Conservation (phyloP, 2,113 vertebrate species). For the Aviceda subcristata region DNA sequence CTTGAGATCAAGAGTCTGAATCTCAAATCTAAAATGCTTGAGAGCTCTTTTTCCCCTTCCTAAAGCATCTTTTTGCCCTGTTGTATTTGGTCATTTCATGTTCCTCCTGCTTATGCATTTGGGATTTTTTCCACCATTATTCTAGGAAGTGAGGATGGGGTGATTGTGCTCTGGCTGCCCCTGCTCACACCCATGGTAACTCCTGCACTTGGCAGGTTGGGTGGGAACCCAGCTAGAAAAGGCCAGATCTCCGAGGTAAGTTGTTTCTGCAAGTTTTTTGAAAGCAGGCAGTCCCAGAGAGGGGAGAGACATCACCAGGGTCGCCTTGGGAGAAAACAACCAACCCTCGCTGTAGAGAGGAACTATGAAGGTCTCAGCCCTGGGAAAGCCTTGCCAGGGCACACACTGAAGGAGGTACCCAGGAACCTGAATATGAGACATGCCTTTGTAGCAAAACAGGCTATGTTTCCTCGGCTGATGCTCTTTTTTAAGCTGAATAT, state of each 20-base stretch:
- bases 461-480: neutral
- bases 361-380: neutral
- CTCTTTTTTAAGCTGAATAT: neutral
- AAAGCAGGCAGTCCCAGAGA: neutral
- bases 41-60: neutral
- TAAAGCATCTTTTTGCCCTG: neutral
- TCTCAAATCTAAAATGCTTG: neutral
- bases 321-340: neutral
- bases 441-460: neutral
- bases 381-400: neutral
- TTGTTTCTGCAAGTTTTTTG: neutral
- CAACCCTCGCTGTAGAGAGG: neutral
- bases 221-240: neutral
- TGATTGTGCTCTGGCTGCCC: neutral
- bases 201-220: neutral
- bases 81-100: neutral
- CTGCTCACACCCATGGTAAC: neutral
- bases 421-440: neutral
- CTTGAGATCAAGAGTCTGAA: neutral
- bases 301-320: neutral
- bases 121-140: neutral
- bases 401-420: neutral
- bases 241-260: neutral
- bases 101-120: neutral
- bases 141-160: neutral